Conservation (phyloP, 2,113 vertebrate species). For the Psilopsiagon aurifrons region DNA sequence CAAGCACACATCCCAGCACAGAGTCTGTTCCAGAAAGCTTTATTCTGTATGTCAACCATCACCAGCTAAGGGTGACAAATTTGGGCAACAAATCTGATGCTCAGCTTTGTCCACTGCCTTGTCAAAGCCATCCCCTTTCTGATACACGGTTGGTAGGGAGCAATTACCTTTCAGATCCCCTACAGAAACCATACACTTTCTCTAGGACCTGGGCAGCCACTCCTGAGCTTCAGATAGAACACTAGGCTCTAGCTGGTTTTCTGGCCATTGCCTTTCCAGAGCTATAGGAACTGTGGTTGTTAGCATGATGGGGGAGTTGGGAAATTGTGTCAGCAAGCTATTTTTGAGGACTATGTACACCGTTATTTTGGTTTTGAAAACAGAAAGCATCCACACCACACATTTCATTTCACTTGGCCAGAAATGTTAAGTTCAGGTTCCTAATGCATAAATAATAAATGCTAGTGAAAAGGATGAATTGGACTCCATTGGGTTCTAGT, state of each 20-base stretch:
- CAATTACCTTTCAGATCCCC: background rate
- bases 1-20: background rate
- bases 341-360: constrained; percentile 25
- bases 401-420: constrained; percentile 48
- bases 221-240: background rate
- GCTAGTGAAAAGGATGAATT: constrained; percentile 28
- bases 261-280: background rate
- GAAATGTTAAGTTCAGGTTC: constrained; percentile 40
- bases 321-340: background rate
- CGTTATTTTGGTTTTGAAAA: constrained; percentile 12
- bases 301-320: background rate
- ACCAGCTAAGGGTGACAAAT: background rate
- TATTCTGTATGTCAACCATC: background rate
- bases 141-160: background rate
- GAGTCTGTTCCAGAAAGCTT: background rate
- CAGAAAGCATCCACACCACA: constrained; percentile 27
- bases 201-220: background rate
- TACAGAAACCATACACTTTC: background rate
- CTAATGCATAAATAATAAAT: constrained; percentile 58
- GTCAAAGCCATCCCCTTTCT: background rate
- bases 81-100: background rate
- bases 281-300: constrained; percentile 13
- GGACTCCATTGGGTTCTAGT: constrained; percentile 34
- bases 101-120: constrained; percentile 10
- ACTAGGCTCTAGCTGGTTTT: background rate